Evolutionary conservation across 2,113 vertebrate genomes (phyloP).

Genomic region (Ophthalmolycus amberensis): DNA sequence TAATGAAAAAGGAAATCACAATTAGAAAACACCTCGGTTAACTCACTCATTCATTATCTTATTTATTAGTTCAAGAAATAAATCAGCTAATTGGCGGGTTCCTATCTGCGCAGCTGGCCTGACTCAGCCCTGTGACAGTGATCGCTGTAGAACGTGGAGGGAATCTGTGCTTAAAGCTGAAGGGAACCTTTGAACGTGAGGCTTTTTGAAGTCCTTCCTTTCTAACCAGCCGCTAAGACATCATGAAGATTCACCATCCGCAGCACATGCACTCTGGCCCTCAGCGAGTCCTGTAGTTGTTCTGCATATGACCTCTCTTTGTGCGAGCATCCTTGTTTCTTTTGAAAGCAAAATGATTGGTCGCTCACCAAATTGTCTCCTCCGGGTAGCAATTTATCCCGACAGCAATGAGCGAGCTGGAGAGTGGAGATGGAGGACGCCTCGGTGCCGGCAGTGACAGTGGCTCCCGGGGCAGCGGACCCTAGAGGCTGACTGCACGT

Average conservation of each 20-base stretch:
- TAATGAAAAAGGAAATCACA: too few relatives aligned
- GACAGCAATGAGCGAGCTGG: conserved; percentile 43
- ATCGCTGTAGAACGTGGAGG: too few relatives aligned
- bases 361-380: conserved; percentile 52
- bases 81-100: too few relatives aligned
- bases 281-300: conserved; percentile 20
- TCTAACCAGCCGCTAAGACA: neutral
- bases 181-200: too few relatives aligned
- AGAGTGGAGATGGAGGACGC: conserved; percentile 17
- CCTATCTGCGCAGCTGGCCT: too few relatives aligned
- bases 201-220: neutral
- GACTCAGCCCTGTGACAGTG: too few relatives aligned
- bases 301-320: conserved; percentile 29
- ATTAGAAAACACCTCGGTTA: too few relatives aligned
- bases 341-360: conserved; percentile 40
- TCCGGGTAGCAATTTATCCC: conserved; percentile 56
- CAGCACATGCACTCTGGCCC: neutral
- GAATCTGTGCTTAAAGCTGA: neutral
- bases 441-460: conserved; percentile 28
- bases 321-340: conserved; percentile 18
- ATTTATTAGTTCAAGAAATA: too few relatives aligned
- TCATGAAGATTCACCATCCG: conserved; percentile 3
- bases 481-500: neutral
- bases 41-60: too few relatives aligned
- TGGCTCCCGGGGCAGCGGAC: neutral